Evolutionary conservation across 1,140 invertebrate genomes (phyloP).

Genomic region (Musca vetustissima): DNA sequence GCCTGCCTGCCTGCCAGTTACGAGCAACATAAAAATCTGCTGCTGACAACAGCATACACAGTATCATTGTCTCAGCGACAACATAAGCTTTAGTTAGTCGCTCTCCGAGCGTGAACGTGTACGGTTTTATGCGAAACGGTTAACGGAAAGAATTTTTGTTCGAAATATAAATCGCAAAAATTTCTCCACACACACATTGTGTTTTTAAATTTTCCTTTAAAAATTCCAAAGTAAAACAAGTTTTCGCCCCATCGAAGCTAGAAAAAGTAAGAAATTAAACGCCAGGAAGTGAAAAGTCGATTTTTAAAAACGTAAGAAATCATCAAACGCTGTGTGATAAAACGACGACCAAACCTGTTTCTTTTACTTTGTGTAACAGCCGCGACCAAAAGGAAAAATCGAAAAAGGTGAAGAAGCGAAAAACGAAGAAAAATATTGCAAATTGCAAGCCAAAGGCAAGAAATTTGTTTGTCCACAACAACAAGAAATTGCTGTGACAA

Average conservation of each 20-base stretch:
- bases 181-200: background rate
- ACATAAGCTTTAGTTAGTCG: constrained; percentile 20
- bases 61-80: background rate
- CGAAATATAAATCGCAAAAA: background rate
- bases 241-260: background rate
- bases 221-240: background rate
- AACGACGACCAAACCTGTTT: constrained; percentile 1
- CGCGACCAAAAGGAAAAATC: no score
- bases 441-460: background rate
- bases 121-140: background rate
- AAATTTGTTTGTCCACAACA: no score
- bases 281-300: background rate
- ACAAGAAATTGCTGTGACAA: background rate
- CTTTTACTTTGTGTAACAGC: no score
- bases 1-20: no score
- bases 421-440: background rate
- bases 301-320: background rate
- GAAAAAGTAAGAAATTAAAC: background rate
- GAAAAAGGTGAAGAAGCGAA: background rate
- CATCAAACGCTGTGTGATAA: constrained; percentile 12
- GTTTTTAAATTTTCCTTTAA: constrained; percentile 11
- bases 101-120: constrained; percentile 21
- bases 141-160: no score
- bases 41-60: background rate
- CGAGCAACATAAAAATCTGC: no score